phyloP scores from a whole-genome alignment of 2,797 vertebrate species.

The Mus minutoides region DNA sequence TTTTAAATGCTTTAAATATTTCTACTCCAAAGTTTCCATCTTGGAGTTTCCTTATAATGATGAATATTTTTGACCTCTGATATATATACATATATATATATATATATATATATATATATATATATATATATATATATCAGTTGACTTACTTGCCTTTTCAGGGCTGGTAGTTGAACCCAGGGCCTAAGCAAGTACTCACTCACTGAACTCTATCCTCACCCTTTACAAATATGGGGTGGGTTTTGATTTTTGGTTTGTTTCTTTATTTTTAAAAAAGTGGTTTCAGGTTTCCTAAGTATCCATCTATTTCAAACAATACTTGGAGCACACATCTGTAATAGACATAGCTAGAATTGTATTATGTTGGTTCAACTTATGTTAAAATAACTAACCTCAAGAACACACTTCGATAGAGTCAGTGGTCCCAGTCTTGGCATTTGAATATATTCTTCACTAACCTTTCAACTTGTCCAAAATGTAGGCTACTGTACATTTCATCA shows the following conservation, averaged over 20 bases:
- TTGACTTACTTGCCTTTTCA: neutral
- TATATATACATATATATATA: neutral
- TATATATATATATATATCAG: no score
- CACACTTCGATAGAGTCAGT: neutral
- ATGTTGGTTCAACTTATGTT: neutral
- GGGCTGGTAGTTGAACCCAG: neutral
- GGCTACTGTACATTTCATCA: neutral
- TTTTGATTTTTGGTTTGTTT: neutral
- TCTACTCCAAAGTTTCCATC: neutral
- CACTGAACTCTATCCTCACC: neutral
- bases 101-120: no score
- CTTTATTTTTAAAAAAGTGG: slow-evolving; percentile 5
- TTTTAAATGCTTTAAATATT: neutral
- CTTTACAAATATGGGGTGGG: neutral
- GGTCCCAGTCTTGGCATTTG: neutral
- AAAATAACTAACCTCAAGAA: neutral
- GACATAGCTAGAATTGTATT: slow-evolving; percentile 28
- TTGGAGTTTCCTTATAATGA: slow-evolving; percentile 28
- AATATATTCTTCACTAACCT: neutral
- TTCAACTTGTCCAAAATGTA: neutral
- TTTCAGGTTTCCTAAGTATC: slow-evolving; percentile 31
- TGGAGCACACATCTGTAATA: neutral
- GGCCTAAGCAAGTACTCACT: neutral
- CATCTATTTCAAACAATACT: slow-evolving; percentile 40
- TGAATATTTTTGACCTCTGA: neutral